Evolutionary conservation across 2,797 vertebrate species (phyloP), one percentile per base, ranked within the genome.

Genomic region (Momotus momota): DNA sequence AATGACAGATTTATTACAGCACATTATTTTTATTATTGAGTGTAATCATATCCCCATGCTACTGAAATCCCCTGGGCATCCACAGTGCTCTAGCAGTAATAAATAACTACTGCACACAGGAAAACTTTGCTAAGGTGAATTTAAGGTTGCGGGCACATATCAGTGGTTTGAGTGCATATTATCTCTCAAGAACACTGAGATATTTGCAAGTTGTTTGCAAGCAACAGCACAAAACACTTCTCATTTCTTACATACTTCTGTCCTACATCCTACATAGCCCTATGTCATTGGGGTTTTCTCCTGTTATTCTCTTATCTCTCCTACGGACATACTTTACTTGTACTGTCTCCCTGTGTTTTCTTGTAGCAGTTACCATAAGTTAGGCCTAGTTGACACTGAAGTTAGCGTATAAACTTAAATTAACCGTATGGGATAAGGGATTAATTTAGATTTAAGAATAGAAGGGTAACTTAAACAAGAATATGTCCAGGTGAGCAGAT

Each of bases 1-100:
- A 98, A 95, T 95, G 97, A 97, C 98, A 97, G 97, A 98, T 98
- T 97, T 98, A 97, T 98, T 97, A 95, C 77, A 86, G 93, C 81
- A 93, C 94, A 98, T 98, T 97, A 97, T 93, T 97, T 97, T 97
- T 96, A 95, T 94, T 97, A 95, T 94, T 93, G 90, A 96, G 25
- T 81, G 73, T 94, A 97, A 96, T 96, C 95, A 95, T 84, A 96
- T 95, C 88, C 91, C 86, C 90, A 86, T 94, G 94, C 85, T 95
- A 49, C 90, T 85, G 90, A 95, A 96, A 92, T 97, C 94, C 94
- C 82, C 41, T 96, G 96, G 91, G 92, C 57, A 88, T 93, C 43
- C 87, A 92, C 81, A 71, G 40, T 81, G 71, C 62, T 90, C 88
- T 60, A 75, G 55, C 81, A 61, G 92, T 87, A 96, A 97, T 97